Evolutionary conservation across 1,140 invertebrate genomes (phyloP).

Genomic region (Drosophila ficusphila): DNA sequence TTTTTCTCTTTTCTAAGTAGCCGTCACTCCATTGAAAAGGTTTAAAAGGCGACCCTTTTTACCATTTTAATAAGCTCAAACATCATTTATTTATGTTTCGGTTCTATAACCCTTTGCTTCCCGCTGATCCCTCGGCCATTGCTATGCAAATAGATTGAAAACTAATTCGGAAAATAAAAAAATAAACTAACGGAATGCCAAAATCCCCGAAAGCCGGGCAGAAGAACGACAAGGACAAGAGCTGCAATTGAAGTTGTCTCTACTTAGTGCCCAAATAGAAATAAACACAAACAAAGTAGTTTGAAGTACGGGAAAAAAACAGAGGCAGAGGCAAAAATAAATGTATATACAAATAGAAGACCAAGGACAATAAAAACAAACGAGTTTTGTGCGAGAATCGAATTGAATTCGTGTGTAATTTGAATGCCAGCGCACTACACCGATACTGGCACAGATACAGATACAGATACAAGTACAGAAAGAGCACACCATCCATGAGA

Average conservation of each 20-base stretch:
- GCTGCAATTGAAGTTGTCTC: slow-evolving; percentile 27
- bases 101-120: not conserved
- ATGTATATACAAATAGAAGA: slow-evolving; percentile 39
- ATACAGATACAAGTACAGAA: slow-evolving; percentile 27
- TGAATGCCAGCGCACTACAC: slow-evolving; percentile 32
- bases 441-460: slow-evolving; percentile 25
- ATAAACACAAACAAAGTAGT: slow-evolving; percentile 60
- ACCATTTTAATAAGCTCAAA: not conserved
- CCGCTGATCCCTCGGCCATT: not conserved
- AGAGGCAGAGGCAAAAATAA: slow-evolving; percentile 24
- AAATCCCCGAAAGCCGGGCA: slow-evolving; percentile 12
- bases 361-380: slow-evolving; percentile 46
- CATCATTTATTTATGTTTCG: not conserved
- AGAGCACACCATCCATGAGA: slow-evolving; percentile 30
- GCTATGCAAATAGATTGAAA: slow-evolving; percentile 4
- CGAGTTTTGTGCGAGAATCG: slow-evolving; percentile 63
- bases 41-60: not conserved
- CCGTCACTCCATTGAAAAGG: not conserved
- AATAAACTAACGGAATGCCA: slow-evolving; percentile 30
- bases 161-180: slow-evolving; percentile 31
- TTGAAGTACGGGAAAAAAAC: slow-evolving; percentile 55
- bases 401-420: slow-evolving; percentile 75
- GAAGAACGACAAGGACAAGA: slow-evolving; percentile 13
- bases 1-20: too few species aligned
- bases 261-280: slow-evolving; percentile 54